Percentiles rank a stretch among this genome's conserved stretches.
Conservation (phyloP, 2,797 vertebrate genomes). For the Arctocebus calabarensis region DNA sequence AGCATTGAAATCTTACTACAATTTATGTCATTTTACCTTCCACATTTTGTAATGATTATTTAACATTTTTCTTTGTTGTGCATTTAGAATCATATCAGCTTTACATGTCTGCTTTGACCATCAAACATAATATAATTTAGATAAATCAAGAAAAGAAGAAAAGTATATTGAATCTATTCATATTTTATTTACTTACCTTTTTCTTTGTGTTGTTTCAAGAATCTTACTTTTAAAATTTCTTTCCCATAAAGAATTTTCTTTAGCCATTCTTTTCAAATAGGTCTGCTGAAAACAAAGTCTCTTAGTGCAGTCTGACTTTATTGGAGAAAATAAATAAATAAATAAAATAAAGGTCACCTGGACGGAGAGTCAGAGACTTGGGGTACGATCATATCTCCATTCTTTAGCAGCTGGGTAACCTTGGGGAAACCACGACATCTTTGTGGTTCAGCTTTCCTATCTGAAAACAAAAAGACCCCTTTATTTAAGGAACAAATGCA, state of each 20-base stretch:
- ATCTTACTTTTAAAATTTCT: background rate
- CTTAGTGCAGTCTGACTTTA: background rate
- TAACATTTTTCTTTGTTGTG: slow-evolving; percentile 10
- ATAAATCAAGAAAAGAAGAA: background rate
- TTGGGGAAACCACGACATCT: background rate
- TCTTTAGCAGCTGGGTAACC: background rate
- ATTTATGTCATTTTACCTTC: background rate
- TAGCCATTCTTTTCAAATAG: background rate
- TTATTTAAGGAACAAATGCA: slow-evolving; percentile 7
- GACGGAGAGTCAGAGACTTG: background rate
- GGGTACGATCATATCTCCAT: background rate
- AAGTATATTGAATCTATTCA: background rate
- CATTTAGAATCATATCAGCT: background rate
- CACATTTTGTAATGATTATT: background rate
- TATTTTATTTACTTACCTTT: background rate
- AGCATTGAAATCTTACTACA: background rate
- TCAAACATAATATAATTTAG: background rate
- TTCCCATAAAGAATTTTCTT: background rate
- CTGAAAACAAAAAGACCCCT: background rate
- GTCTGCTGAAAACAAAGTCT: background rate
- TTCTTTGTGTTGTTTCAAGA: background rate
- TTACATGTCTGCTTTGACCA: background rate
- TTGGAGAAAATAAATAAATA: too few species aligned
- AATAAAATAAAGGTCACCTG: too few species aligned
- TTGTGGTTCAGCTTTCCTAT: slow-evolving; percentile 5